Evolutionary conservation across 92 coral and sea anemone species (phyloP), one percentile per base, ranked within the genome.

Genomic region (Blastomussa wellsi): DNA sequence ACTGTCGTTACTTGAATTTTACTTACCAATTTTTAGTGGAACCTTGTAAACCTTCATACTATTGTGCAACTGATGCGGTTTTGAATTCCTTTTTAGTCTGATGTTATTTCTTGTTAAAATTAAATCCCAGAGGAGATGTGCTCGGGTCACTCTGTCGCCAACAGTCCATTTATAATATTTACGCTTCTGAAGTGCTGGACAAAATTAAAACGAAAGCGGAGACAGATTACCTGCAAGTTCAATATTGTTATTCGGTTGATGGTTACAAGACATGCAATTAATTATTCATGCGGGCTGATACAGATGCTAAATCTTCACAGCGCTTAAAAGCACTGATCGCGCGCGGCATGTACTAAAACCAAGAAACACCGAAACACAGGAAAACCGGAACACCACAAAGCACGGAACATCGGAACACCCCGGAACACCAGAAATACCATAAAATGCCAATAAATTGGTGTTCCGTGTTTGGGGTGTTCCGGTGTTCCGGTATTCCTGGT

Each of bases 1-100:
- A 26, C 32, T 26, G 33, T 13, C 11, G 0, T 1, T 9, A 62
- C 32, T 59, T 32, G 44, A 33, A 6, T 33, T 1, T 13, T 4
- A 4, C 86, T 71, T 51, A 82, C 86, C 86, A 82, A 82, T 36
- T 47, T 71, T 82, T 7, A 82, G 77, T 7, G 86, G 86, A 53
- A 72, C 53, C 6, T 32, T 51, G 13, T 71, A 19, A n/a, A 82
- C 77, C 13, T 51, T 26, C 35, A 14, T 17, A 31, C 31, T 70
- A 3, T 24, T 37, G 66, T 36, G 38, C 29, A 71, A 72, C n/a
- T 37, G 86, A n/a, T 41, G 44, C 33, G 86, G 42, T 38, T 20
- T 36, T 17, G 38, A 38, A n/a, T 29, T 37, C 8, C 31, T 14
- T 52, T 49, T 68, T 8, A 52, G 71, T 14, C 62, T 26, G 4